Base-by-base conservation (phyloP, 2,888 invertebrate species). In the Agonopterix heracliana region DNA sequence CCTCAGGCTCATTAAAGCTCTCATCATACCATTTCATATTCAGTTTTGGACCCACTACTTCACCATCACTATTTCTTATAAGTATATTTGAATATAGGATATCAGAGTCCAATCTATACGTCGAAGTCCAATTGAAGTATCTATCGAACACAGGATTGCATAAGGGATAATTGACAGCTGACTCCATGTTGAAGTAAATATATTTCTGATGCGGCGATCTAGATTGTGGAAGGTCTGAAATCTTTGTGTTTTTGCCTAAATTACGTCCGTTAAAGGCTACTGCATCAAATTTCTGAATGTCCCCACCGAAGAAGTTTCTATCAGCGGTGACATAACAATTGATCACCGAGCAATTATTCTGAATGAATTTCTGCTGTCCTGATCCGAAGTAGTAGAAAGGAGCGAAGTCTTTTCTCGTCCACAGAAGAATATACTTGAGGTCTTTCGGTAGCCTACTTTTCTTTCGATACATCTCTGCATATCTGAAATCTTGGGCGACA, bases 71-170 rank as follows among this genome's bases (percentile, higher is more conserved):
- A 51, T 87, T 67, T 46, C 58, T 70, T 34, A 87, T 66, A 40
- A 67, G 48, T 34, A 89, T 61, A 57, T 89, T 89, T 2, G 74
- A 68, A 36, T 59, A 73, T 0, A 73, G 75, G 47, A 88, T 74
- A 54, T 88, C 87, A 1, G 88, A 86, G 58, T 84, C 66, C 2
- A 86, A 61, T 63, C 67, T 78, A 40, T 88, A 88, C 0, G 88
- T 88, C 0, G 78, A 63, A 1, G 89, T 88, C 81, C 80, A 82
- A 55, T 89, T 88, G 44, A 89, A 89, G 51, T 75, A 87, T 5
- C 68, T 63, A n/a, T 89, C 78, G 35, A 67, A 87, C 12, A 50
- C 47, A 1, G 55, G 42, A 2, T 54, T 52, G 52, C 87, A 87
- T 0, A 81, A 63, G 0, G 87, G 86, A 49, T 68, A 75, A 53